Evolutionary conservation across 2,888 invertebrate genomes (phyloP).

Genomic region (Agelastica alni): DNA sequence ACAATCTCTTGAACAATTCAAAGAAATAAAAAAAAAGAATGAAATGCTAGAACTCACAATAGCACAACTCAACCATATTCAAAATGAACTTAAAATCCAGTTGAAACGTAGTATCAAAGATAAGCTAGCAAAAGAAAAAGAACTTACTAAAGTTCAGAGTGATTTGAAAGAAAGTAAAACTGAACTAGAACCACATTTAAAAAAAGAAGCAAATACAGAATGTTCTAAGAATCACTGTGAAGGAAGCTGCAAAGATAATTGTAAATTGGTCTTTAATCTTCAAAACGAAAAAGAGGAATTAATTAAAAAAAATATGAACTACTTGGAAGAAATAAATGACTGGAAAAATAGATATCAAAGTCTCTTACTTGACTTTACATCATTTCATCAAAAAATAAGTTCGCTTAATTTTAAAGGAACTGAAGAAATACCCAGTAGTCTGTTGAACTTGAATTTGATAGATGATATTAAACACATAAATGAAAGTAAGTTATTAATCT

Average conservation of each 20-base stretch:
- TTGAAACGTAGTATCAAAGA: conserved; percentile 22
- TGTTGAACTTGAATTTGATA: conserved; percentile 8
- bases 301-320: conserved; percentile 16
- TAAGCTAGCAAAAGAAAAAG: conserved; percentile 17
- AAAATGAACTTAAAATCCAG: conserved; percentile 29
- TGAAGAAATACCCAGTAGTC: conserved; percentile 7
- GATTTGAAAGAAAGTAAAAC: conserved; percentile 5
- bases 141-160: conserved; percentile 11
- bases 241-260: conserved; percentile 18
- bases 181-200: conserved; percentile 3
- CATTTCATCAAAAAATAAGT: conserved; percentile 39
- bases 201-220: conserved; percentile 1
- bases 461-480: conserved; percentile 1
- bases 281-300: conserved; percentile 22
- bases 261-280: conserved; percentile 8
- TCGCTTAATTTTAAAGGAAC: conserved; percentile 30
- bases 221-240: conserved; percentile 21
- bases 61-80: conserved; percentile 27
- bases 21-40: conserved; percentile 30
- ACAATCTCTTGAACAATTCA: no score
- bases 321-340: conserved; percentile 31
- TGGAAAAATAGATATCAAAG: conserved; percentile 32
- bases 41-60: conserved; percentile 32
- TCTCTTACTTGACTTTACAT: conserved; percentile 36
- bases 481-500: conserved; percentile 23